These are phyloP conservation scores for Paracanthobrama guichenoti DNA, from an alignment of 2,113 vertebrate species.

Conservation along the genomic window DNA sequence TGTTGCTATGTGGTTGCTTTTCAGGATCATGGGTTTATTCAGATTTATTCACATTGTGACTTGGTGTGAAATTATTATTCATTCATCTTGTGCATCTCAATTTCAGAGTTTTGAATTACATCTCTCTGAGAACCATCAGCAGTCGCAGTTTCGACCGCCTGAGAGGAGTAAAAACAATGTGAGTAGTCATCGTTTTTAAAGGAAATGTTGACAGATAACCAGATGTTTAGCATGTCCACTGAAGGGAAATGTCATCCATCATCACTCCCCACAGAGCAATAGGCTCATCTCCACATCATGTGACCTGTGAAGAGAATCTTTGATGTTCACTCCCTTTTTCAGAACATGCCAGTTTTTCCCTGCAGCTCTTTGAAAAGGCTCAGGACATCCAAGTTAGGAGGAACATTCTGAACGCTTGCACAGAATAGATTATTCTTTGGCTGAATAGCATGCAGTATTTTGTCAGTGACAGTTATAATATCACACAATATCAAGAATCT, in stretches of 20 bases:
- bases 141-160: conserved; percentile 67
- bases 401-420: conserved; percentile 15
- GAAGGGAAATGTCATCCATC: neutral
- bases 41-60: too few species aligned
- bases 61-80: neutral
- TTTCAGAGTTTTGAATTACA: conserved; percentile 63
- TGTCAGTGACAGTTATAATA: conserved; percentile 2
- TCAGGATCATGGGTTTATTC: too few species aligned
- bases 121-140: conserved; percentile 61
- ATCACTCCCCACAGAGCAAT: neutral
- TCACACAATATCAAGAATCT: conserved; percentile 9
- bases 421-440: conserved; percentile 29
- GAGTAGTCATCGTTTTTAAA: conserved; percentile 48
- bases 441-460: neutral
- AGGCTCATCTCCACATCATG: neutral
- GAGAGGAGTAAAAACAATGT: conserved; percentile 67
- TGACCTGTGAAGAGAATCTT: neutral
- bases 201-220: neutral
- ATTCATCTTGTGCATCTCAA: neutral
- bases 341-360: neutral
- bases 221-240: neutral
- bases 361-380: neutral
- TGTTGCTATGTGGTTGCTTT: neutral
- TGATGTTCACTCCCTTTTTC: neutral
- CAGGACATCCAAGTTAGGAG: conserved; percentile 12